Evolutionary conservation across 2,888 invertebrate species (phyloP).

Genomic region (Imbricaverruca yamaguchii): DNA sequence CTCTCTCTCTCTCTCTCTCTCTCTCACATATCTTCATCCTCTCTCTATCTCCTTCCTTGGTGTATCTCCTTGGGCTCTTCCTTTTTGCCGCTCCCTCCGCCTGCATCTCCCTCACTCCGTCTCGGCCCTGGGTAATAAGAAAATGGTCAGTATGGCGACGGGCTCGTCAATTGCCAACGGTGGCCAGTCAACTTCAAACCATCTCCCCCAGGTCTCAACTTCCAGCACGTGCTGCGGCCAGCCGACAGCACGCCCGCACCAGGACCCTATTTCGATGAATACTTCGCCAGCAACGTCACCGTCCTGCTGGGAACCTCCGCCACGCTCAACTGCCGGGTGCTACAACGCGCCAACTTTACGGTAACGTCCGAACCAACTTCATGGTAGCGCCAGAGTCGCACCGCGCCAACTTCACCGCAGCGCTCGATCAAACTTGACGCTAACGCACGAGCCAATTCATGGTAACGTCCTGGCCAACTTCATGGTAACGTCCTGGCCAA

Average conservation of each 20-base stretch:
- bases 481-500: too few species aligned
- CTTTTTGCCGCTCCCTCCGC: background rate
- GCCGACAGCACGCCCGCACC: background rate
- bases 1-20: background rate
- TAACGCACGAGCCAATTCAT: too few species aligned
- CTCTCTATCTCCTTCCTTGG: too few species aligned
- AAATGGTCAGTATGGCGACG: background rate
- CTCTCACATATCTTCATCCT: background rate
- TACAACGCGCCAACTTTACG: background rate
- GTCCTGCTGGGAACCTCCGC: background rate
- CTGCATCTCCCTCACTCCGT: background rate
- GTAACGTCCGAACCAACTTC: background rate
- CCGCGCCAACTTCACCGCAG: too few species aligned
- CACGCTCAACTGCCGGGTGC: background rate
- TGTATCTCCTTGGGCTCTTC: too few species aligned
- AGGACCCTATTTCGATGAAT: constrained; percentile 2
- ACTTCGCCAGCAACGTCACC: background rate
- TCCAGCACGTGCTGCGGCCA: background rate
- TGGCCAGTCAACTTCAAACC: too few species aligned
- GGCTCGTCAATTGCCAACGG: background rate
- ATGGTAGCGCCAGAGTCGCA: too few species aligned
- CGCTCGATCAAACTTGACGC: too few species aligned
- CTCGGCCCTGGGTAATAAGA: background rate
- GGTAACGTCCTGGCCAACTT: too few species aligned
- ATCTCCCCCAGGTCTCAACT: background rate